A percentile compares a stretch with the other conserved stretches of the same genome.
Evolutionary conservation across 2,797 vertebrate species (phyloP).

Genomic region (Betta splendens): DNA sequence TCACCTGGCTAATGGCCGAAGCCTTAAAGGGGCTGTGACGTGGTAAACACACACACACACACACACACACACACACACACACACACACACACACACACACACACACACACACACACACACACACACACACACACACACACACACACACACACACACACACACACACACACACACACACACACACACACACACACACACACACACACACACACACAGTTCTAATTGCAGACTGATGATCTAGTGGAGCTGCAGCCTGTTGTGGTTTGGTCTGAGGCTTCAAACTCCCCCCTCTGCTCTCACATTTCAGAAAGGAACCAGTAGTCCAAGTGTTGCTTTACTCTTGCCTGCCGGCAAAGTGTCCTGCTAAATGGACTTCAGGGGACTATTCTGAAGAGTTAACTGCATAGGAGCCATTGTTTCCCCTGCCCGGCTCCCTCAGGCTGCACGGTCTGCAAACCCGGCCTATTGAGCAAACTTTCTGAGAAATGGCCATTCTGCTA

Average conservation of each 20-base stretch:
- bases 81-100: no score
- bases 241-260: slow-evolving; percentile 57
- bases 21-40: slow-evolving; percentile 26
- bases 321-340: slow-evolving; percentile 60
- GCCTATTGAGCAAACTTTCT: slow-evolving; percentile 29
- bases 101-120: background rate
- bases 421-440: slow-evolving; percentile 4
- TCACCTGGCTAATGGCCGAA: slow-evolving; percentile 64
- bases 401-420: slow-evolving; percentile 37
- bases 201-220: slow-evolving; percentile 29
- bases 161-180: background rate
- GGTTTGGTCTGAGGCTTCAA: slow-evolving; percentile 60
- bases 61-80: slow-evolving; percentile 8
- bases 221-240: slow-evolving; percentile 67
- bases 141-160: background rate
- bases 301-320: slow-evolving; percentile 64
- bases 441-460: slow-evolving; percentile 44
- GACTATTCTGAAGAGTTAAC: slow-evolving; percentile 56
- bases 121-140: background rate
- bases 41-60: slow-evolving; percentile 6
- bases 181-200: slow-evolving; percentile 12
- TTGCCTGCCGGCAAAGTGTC: slow-evolving; percentile 41
- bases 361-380: slow-evolving; percentile 70
- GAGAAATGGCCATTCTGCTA: slow-evolving; percentile 20
- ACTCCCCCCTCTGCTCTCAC: slow-evolving; percentile 69